Conservation (phyloP, 2,888 invertebrate species). For the Tipula helvola region DNA sequence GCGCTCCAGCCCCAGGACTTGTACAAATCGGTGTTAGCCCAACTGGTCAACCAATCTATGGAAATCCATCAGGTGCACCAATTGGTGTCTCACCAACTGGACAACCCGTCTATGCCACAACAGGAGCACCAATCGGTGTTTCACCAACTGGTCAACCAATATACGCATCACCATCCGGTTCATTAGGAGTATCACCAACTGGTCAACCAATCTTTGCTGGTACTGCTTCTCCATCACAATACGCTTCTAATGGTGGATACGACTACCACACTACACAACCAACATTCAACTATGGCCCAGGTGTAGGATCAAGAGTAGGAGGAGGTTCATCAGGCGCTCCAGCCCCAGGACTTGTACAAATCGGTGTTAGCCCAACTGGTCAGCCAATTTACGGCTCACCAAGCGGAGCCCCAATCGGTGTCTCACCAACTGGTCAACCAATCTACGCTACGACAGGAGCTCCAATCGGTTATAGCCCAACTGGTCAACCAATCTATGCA, state of each 20-base stretch:
- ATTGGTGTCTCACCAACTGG: constrained; percentile 4
- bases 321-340: background rate
- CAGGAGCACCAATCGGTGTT: background rate
- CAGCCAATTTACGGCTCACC: background rate
- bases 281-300: too few relatives aligned
- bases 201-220: background rate
- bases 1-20: background rate
- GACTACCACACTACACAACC: background rate
- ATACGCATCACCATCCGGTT: background rate
- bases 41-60: background rate
- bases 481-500: background rate
- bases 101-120: background rate
- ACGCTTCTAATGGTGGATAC: background rate
- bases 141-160: background rate
- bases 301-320: too few relatives aligned
- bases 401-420: background rate
- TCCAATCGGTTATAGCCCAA: background rate
- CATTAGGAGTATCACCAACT: background rate
- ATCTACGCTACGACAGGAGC: background rate
- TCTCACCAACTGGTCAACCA: background rate
- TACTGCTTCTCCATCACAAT: background rate
- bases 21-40: background rate
- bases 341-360: background rate
- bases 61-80: background rate
- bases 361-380: background rate